Evolutionary conservation across 2,797 vertebrate species (phyloP).

Genomic region (Cyclura pinguis): DNA sequence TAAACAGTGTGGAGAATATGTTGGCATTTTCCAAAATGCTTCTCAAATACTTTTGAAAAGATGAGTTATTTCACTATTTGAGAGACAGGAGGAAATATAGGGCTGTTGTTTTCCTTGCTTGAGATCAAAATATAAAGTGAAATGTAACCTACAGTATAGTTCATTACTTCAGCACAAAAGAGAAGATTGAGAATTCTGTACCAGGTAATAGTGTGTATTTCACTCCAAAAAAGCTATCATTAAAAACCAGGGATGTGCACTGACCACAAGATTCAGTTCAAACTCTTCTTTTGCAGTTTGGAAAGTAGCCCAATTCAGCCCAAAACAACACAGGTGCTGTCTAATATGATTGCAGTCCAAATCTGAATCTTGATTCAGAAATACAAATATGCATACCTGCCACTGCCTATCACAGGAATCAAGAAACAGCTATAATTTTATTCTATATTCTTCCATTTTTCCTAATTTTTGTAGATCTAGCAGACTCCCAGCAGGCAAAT

Average conservation of each 20-base stretch:
- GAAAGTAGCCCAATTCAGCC: background rate
- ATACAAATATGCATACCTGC: background rate
- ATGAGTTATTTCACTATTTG: too few relatives aligned
- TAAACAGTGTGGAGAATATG: background rate
- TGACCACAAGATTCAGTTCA: background rate
- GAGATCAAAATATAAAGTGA: background rate
- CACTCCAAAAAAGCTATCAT: background rate
- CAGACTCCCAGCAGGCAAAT: background rate
- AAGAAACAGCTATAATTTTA: background rate
- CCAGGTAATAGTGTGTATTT: background rate
- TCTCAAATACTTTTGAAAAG: constrained; percentile 8
- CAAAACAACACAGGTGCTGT: too few relatives aligned
- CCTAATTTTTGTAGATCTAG: background rate
- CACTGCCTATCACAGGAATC: background rate
- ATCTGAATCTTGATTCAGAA: too few relatives aligned
- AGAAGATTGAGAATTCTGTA: background rate
- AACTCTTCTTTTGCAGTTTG: background rate
- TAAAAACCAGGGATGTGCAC: background rate
- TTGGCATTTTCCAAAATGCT: background rate
- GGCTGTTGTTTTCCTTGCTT: background rate
- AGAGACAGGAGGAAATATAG: background rate
- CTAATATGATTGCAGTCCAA: too few relatives aligned
- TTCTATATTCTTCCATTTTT: background rate
- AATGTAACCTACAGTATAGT: background rate
- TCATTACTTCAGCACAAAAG: background rate